These are phyloP conservation scores for Drosophila seguyi DNA, from an alignment of 1,140 invertebrate species.

Conservation along the genomic window DNA sequence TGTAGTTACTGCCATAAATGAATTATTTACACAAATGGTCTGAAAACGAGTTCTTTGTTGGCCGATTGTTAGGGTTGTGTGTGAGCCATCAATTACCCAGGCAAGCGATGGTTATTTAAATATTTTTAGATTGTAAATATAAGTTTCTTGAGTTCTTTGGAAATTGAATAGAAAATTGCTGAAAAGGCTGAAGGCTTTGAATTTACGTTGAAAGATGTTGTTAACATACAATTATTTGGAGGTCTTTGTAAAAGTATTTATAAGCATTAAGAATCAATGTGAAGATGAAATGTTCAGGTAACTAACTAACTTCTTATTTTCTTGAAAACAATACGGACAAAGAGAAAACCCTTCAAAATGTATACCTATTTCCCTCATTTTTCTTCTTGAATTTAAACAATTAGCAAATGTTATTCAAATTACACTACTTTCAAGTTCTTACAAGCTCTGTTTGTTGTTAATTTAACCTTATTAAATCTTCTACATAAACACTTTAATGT, in stretches of 20 bases:
- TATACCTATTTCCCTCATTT: too few relatives aligned
- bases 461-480: not conserved
- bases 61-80: not conserved
- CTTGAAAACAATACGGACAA: too few relatives aligned
- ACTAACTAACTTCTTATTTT: too few relatives aligned
- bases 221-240: not conserved
- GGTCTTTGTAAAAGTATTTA: not conserved
- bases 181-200: not conserved
- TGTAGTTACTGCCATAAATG: constrained; percentile 30
- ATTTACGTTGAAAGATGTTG: not conserved
- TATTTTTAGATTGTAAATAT: constrained; percentile 1
- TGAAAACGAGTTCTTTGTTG: constrained; percentile 10
- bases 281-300: too few relatives aligned
- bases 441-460: not conserved
- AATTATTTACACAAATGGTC: constrained; percentile 13
- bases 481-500: not conserved
- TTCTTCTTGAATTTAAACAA: too few relatives aligned
- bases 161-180: not conserved
- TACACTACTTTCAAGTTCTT: not conserved
- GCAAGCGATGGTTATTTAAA: not conserved
- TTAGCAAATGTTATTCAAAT: too few relatives aligned
- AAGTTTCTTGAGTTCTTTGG: not conserved
- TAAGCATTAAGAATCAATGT: not conserved
- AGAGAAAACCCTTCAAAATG: too few relatives aligned
- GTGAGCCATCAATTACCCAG: constrained; percentile 4